Evolutionary conservation across 2,113 vertebrate genomes (phyloP), one percentile per base, ranked within the genome.

Genomic region (Thinocorus orbignyianus): DNA sequence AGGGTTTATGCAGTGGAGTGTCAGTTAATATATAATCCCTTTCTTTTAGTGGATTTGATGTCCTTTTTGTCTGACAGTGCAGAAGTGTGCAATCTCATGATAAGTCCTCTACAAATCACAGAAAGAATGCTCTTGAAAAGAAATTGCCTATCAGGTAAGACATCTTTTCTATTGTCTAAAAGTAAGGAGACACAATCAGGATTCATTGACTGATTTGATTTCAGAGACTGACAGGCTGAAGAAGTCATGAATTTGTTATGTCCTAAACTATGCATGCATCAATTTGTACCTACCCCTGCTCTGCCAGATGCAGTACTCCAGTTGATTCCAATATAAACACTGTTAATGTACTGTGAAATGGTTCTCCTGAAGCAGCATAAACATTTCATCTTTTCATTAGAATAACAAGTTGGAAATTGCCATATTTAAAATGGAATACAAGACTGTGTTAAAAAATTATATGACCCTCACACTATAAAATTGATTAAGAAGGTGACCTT

Each of bases 331-430:
- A 92, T 92, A 94, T 54, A 96, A 97, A 96, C 84, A 84, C 42
- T 71, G 69, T 85, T 96, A 90, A 97, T 96, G 92, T 96, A 57
- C 72, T 95, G 92, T 95, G 95, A 97, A 96, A 96, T 94, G 37
- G 19, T 83, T 95, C 91, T 97, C 39, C 81, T 83, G 87, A 92
- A 96, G 72, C 74, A 93, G 69, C 76, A 96, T 22, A 93, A 97
- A 95, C 91, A 92, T 93, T 96, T 91, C 91, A 44, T 82, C 60
- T 78, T 91, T 92, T 89, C 69, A 86, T 95, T 96, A 92, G 35
- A 86, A 60, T 52, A 61, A 35, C 37, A 84, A 81, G 20, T 41
- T 91, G 55, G 54, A 94, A 96, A 96, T 91, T 52, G 31, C 37
- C 17, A 1, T 76, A 79, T 89, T 88, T 92, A 78, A 95, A 91